phyloP scores from a whole-genome alignment of 2,113 vertebrate genomes.

The Gyps fulvus region DNA sequence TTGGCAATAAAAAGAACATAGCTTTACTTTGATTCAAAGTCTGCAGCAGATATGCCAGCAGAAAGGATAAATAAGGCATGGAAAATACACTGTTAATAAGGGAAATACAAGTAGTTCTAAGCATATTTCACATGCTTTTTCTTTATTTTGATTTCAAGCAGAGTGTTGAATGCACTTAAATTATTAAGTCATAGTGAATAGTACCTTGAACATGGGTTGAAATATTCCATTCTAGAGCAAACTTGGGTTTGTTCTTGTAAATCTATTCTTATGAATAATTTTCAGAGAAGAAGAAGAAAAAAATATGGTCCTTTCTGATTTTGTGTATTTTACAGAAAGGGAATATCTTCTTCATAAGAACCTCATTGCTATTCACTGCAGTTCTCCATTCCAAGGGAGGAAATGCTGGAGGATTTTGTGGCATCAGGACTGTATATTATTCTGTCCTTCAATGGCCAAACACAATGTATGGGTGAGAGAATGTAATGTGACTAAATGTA shows the following conservation, averaged over 20 bases:
- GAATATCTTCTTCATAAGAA: background rate
- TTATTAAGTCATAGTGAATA: conserved; percentile 44
- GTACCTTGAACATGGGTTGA: conserved; percentile 10
- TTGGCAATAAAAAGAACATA: conserved; percentile 55
- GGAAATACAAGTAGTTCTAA: conserved; percentile 45
- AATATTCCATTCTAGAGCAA: conserved; percentile 22
- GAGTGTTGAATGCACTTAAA: conserved; percentile 50
- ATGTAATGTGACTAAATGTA: background rate
- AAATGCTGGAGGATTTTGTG: background rate
- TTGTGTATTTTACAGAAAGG: background rate
- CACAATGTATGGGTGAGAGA: background rate
- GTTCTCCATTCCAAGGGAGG: background rate
- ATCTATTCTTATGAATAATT: conserved; percentile 31
- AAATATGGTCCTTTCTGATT: background rate
- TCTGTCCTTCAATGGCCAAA: background rate
- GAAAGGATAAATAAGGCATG: conserved; percentile 59
- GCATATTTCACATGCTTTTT: conserved; percentile 42
- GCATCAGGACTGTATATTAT: background rate
- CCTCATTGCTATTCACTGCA: background rate
- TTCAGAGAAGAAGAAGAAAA: background rate
- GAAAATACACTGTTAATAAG: conserved; percentile 56
- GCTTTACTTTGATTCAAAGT: conserved; percentile 50
- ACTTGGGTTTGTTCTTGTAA: conserved; percentile 4
- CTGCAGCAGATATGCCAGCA: conserved; percentile 43
- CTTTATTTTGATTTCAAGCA: conserved; percentile 60